Base-by-base conservation (phyloP, 2,113 vertebrate genomes). In the Clarias magur region DNA sequence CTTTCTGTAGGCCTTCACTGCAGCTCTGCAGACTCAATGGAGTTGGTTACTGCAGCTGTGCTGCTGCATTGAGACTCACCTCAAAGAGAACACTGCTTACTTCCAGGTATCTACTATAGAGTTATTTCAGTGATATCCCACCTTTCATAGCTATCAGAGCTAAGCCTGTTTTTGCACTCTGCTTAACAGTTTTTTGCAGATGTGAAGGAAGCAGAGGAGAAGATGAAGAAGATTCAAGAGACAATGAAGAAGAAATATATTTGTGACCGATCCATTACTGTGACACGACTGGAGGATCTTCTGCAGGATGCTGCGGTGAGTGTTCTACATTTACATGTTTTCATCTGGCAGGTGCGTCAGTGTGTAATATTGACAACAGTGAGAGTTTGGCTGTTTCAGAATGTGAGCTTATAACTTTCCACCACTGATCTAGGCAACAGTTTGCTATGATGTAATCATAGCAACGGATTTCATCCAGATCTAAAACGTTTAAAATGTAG, bases 21-120 rank as follows among this genome's bases (percentile, higher is more conserved):
- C 95, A 0, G 98, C 97, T 0, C 93, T 99, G 90, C 97, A 98
- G 95, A 99, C 98, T 0, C 97, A 99, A 95, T 99, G 98, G 98
- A 98, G 97, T 65, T 99, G 98, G 98, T 95, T 97, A 91, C 95
- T 99, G 0, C 98, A 99, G 94, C 91, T 99, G 68, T 99, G 97
- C 91, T 98, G 97, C 92, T 99, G 98, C 75, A 94, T 98, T 0
- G 98, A 99, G 91, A 94, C 95, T 0, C 98, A 99, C 91, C 95
- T 99, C 60, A 98, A 98, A 91, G 97, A 99, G 92, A 99, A 99
- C 91, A 94, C 96, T 0, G 95, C 96, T 88, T 97, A 98, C 93
- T 98, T 97, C 93, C 97, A 99, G 96, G 97, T 98, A 88, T 1
- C 63, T 21, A 34, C 17, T 30, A n/a, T 30, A 48, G 42, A 54